phyloP scores from a whole-genome alignment of 2,113 vertebrate genomes.

The Rhinolophus ferrumequinum region DNA sequence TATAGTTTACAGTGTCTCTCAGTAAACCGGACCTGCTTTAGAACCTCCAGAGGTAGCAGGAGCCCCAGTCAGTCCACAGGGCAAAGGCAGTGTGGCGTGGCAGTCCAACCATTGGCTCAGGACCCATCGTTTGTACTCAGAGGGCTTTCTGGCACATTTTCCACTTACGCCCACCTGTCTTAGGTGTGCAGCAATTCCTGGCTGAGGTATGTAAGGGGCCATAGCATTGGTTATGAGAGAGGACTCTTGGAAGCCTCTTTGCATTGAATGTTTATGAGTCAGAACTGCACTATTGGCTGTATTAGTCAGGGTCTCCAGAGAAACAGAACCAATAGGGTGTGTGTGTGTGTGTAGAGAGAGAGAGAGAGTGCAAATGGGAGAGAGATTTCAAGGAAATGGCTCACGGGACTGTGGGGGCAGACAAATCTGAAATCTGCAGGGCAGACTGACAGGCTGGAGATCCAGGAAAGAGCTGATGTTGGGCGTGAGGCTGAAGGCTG shows the following conservation, averaged over 20 bases:
- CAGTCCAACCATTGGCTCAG: not conserved
- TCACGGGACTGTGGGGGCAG: not conserved
- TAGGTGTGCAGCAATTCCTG: not conserved
- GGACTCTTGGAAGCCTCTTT: not conserved
- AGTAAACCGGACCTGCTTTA: not conserved
- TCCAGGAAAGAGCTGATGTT: not conserved
- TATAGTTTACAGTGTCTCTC: not conserved
- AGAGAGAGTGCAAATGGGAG: not conserved
- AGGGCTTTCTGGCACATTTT: not conserved
- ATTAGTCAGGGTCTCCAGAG: not conserved
- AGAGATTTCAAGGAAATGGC: not conserved
- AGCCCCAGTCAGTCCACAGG: rapidly evolving
- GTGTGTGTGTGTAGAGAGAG: too few relatives aligned
- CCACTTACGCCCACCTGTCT: not conserved
- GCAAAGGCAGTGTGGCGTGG: rapidly evolving
- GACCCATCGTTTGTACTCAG: not conserved
- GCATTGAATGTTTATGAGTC: not conserved
- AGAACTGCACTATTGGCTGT: not conserved
- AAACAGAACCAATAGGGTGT: not conserved
- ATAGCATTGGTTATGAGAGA: not conserved
- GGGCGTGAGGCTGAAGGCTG: not conserved
- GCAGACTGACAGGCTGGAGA: too few relatives aligned
- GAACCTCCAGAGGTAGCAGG: not conserved
- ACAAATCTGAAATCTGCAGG: not conserved
- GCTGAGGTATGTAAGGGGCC: not conserved